phyloP scores from a whole-genome alignment of 1,140 invertebrate species.

The Sycophaga agraensis region DNA sequence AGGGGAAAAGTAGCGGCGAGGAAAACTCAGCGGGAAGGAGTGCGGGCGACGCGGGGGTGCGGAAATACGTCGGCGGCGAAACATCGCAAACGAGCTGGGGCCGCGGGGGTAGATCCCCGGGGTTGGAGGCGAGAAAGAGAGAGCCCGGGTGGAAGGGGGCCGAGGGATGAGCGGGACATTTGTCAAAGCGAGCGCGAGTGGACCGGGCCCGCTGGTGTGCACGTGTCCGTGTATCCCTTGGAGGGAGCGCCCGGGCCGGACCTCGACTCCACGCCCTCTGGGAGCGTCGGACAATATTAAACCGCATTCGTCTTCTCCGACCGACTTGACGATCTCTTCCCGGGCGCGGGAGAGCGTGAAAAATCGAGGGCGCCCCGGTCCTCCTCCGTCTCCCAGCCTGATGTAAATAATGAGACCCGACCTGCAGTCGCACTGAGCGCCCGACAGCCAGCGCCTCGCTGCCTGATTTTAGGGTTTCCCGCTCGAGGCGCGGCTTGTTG shows the following conservation, averaged over 20 bases:
- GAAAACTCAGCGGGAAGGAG: too few relatives aligned
- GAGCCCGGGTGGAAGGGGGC: conserved; percentile 26
- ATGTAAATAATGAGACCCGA: conserved; percentile 10
- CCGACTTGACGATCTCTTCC: conserved; percentile 23
- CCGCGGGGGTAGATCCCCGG: too few relatives aligned
- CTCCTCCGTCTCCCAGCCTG: neutral
- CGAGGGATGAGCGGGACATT: conserved; percentile 53
- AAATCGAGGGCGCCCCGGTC: conserved; percentile 2
- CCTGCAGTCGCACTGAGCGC: too few relatives aligned
- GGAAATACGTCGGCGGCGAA: too few relatives aligned
- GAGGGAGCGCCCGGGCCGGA: conserved; percentile 10
- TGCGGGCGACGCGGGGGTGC: too few relatives aligned
- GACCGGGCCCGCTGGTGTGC: conserved; percentile 44
- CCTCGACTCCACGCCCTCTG: neutral
- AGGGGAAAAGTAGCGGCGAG: too few relatives aligned
- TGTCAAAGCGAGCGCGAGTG: conserved; percentile 55
- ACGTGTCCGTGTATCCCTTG: conserved; percentile 38
- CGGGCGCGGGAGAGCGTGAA: neutral
- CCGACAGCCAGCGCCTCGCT: too few relatives aligned
- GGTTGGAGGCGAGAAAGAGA: too few relatives aligned
- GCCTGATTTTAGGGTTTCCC: too few relatives aligned
- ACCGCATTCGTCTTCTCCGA: conserved; percentile 50
- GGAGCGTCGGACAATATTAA: conserved; percentile 46
- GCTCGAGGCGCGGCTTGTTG: neutral
- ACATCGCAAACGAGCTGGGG: too few relatives aligned